These are phyloP conservation scores for Burhinus oedicnemus DNA, from an alignment of 2,113 vertebrate species.

Conservation along the genomic window DNA sequence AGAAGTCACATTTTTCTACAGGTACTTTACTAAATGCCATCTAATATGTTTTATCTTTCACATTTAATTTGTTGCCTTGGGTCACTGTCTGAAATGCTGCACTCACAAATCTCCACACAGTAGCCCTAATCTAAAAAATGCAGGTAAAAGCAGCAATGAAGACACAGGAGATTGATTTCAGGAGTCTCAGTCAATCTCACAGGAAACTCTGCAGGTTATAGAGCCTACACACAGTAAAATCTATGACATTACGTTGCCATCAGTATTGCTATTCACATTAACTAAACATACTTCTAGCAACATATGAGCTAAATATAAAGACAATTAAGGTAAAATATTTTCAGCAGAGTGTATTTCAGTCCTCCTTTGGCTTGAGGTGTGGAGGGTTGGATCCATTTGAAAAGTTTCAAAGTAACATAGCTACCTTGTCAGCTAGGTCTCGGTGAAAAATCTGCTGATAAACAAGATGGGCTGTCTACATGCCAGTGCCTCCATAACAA, in stretches of 20 bases:
- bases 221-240: background rate
- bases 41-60: background rate
- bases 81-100: background rate
- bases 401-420: background rate
- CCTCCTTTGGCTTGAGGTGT: background rate
- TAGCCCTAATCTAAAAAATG: background rate
- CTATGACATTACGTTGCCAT: too few species aligned
- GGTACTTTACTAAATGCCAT: background rate
- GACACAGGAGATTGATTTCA: background rate
- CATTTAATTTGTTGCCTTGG: background rate
- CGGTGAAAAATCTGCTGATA: background rate
- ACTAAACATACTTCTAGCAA: background rate
- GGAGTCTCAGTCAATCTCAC: background rate
- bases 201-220: background rate
- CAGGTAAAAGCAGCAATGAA: background rate
- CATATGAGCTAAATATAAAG: background rate
- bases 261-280: background rate
- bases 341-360: background rate
- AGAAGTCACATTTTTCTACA: background rate
- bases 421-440: background rate
- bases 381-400: background rate
- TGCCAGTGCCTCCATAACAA: background rate
- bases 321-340: background rate
- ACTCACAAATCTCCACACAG: background rate
- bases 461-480: background rate